phyloP scores from a whole-genome alignment of 2,113 vertebrate genomes.

The Amphilophus citrinellus region DNA sequence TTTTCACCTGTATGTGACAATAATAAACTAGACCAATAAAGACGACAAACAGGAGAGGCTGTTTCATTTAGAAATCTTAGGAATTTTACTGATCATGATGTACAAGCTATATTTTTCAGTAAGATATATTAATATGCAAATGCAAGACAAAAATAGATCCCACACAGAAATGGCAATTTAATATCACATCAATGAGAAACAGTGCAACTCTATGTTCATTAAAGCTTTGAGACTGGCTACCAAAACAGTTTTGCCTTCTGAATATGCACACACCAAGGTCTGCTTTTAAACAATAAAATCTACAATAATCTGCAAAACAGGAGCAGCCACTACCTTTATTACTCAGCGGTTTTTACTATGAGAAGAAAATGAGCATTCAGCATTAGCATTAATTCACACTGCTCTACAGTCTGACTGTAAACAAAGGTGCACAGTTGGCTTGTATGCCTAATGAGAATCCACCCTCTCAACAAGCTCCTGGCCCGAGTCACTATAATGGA shows the following conservation, averaged over 20 bases:
- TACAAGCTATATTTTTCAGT: no score
- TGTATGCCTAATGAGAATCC: slow-evolving; percentile 19
- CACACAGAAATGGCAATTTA: background rate
- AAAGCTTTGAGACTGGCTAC: background rate
- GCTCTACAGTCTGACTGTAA: background rate
- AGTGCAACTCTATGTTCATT: background rate
- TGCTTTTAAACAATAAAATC: background rate
- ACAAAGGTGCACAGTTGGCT: slow-evolving; percentile 14
- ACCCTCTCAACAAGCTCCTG: background rate
- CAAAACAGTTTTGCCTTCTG: background rate
- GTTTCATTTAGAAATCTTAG: background rate
- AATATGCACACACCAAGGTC: background rate
- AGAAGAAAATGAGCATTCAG: background rate
- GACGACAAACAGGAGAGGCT: background rate
- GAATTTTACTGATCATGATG: background rate
- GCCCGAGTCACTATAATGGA: background rate
- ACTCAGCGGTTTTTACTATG: background rate
- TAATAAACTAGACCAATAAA: background rate
- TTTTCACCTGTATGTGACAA: no score
- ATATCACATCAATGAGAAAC: background rate
- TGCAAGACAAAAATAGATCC: background rate
- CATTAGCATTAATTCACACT: slow-evolving; percentile 8
- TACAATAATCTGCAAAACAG: background rate
- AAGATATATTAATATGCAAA: background rate
- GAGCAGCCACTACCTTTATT: background rate